Evolutionary conservation across 2,888 invertebrate species (phyloP).

Genomic region (Adela reaumurella): DNA sequence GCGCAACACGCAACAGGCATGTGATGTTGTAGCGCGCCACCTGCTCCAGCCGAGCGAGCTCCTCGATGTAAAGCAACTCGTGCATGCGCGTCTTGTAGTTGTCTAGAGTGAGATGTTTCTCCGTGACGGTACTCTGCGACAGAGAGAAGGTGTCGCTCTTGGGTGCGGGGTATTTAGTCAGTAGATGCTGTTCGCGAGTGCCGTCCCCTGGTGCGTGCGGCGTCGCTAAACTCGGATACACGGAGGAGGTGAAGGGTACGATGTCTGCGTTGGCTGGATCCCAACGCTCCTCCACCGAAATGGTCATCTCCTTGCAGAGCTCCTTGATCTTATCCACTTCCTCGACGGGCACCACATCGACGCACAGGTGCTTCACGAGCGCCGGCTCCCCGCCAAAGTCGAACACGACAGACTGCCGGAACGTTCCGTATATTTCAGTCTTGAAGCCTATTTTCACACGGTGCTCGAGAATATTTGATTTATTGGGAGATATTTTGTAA

Average conservation of each 20-base stretch:
- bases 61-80: constrained; percentile 71
- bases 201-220: constrained; percentile 33
- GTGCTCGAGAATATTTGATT: constrained; percentile 26
- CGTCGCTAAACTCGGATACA: constrained; percentile 44
- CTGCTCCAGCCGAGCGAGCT: constrained; percentile 69
- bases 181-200: constrained; percentile 52
- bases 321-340: constrained; percentile 63
- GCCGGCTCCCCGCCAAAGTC: constrained; percentile 67
- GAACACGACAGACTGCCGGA: constrained; percentile 73
- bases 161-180: constrained; percentile 64
- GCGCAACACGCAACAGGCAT: constrained; percentile 58
- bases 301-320: constrained; percentile 59
- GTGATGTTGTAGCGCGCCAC: constrained; percentile 67
- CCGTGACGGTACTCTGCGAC: constrained; percentile 64
- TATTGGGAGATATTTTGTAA: constrained; percentile 11
- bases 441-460: constrained; percentile 57
- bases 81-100: constrained; percentile 74
- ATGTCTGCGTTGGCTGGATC: constrained; percentile 51
- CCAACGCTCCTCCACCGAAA: constrained; percentile 62
- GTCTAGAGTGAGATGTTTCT: constrained; percentile 58
- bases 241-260: constrained; percentile 50
- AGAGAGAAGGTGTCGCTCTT: constrained; percentile 62
- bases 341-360: constrained; percentile 69
- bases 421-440: constrained; percentile 72
- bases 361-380: constrained; percentile 65